Evolutionary conservation across 53 echinoderm and acorn worm species (phyloP).

Genomic region (Echinarachnius parma): DNA sequence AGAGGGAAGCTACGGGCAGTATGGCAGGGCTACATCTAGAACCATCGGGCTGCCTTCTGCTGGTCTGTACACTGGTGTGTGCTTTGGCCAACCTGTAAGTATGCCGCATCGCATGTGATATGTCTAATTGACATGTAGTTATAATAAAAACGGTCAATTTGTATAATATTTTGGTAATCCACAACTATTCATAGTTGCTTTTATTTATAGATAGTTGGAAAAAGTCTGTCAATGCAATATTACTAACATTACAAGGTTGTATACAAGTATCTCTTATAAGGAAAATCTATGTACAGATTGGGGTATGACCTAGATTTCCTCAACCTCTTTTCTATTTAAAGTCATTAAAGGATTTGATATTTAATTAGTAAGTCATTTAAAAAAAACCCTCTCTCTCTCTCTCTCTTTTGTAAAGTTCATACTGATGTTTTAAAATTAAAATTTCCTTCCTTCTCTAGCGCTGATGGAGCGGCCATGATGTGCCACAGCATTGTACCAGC

Average conservation of each 20-base stretch:
- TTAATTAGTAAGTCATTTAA: background rate
- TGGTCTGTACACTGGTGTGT: conserved; percentile 6
- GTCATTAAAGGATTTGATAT: background rate
- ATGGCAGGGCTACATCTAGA: conserved; percentile 10
- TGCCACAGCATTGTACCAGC: conserved; percentile 47
- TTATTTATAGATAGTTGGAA: too few species aligned
- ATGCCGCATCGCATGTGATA: background rate
- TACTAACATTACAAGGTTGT: too few species aligned
- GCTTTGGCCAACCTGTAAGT: conserved; percentile 10
- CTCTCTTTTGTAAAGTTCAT: background rate
- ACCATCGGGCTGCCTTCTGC: background rate
- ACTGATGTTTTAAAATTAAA: background rate
- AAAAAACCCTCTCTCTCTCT: too few species aligned
- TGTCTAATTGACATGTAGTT: background rate
- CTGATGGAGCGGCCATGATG: conserved; percentile 5
- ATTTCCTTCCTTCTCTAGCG: background rate
- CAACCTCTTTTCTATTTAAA: too few species aligned
- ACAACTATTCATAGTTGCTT: too few species aligned
- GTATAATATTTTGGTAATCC: too few species aligned
- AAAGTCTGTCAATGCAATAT: too few species aligned
- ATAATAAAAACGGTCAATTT: background rate
- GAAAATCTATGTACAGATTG: too few species aligned
- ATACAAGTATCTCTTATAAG: too few species aligned
- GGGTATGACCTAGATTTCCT: too few species aligned
- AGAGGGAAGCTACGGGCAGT: too few species aligned